Evolutionary conservation across 2,888 invertebrate genomes (phyloP), one percentile per base, ranked within the genome.

Genomic region (Eulithis prunata): DNA sequence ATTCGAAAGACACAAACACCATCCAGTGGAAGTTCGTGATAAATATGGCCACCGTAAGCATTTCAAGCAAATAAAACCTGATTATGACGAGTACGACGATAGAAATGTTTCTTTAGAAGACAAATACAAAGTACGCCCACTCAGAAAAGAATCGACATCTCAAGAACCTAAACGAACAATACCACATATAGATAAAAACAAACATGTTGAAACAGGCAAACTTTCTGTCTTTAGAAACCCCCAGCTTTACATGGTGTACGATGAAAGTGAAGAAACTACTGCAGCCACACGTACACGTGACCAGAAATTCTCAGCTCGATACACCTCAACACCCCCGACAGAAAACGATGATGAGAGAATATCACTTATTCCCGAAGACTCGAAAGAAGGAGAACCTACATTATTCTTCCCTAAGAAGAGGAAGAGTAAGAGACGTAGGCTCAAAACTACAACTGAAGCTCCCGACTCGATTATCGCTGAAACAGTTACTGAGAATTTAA

Each of bases 201-300:
- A 84, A 56, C 68, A 72, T 14, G 64, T 72, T 12, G 79, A 79
- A 64, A 69, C 71, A 10, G 87, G 83, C 1, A 89, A 89, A 68
- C 71, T 89, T 1, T 91, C 91, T 0, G 88, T 90, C 0, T 92
- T 92, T 62, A 87, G 83, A 71, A 88, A 89, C 58, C 91, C 91
- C 10, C 78, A 83, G 36, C 68, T 87, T 2, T 91, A 85, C 64
- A 79, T 86, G 65, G 65, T 86, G 14, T 80, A 85, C 47, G 83
- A 89, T n/a, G 84, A 84, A 0, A 74, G 58, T n/a, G 81, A 81
- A 2, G 79, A 81, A 55, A 68, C 71, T 2, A 71, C 71, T 0
- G 75, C 75, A 38, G 69, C 62, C 61, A 10, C 70, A 55, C 3
- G 59, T 0, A 66, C 58, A 43, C 58, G 61, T 52, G 60, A 67